These are phyloP conservation scores for Agrotis exclamationis DNA, from an alignment of 2,888 invertebrate species.

Conservation along the genomic window DNA sequence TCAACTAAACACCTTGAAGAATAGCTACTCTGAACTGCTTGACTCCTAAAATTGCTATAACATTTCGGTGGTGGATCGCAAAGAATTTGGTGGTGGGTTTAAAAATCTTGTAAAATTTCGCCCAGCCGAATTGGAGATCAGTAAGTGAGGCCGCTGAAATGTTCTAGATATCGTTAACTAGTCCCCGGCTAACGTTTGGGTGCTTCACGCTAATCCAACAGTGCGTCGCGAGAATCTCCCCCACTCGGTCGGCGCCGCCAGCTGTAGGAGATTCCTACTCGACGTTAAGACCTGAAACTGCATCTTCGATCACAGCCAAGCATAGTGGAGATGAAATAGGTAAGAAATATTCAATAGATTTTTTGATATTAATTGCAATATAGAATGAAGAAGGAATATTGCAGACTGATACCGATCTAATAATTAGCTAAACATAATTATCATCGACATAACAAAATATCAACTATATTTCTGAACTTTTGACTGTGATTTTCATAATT, in stretches of 20 bases:
- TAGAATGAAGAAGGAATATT: no score
- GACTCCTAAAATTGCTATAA: conserved; percentile 35
- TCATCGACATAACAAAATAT: no score
- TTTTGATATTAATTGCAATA: no score
- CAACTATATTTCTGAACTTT: no score
- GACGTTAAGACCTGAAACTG: conserved; percentile 71
- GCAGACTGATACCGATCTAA: no score
- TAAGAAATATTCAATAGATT: conserved; percentile 64
- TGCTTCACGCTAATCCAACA: conserved; percentile 71
- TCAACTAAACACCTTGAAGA: neutral
- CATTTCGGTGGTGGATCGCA: conserved; percentile 60
- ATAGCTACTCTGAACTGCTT: conserved; percentile 33
- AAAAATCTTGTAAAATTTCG: conserved; percentile 1
- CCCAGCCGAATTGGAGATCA: conserved; percentile 47
- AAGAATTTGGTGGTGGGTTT: conserved; percentile 47
- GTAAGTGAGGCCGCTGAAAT: conserved; percentile 56
- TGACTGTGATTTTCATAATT: no score
- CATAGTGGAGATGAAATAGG: conserved; percentile 79
- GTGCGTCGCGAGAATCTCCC: conserved; percentile 75
- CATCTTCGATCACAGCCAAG: conserved; percentile 64
- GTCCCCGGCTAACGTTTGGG: conserved; percentile 64
- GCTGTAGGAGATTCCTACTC: conserved; percentile 65
- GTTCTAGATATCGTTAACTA: conserved; percentile 66
- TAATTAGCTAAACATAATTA: no score
- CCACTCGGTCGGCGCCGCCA: conserved; percentile 87